A percentile compares a stretch with the other conserved stretches of the same genome.
phyloP scores from a whole-genome alignment of 2,888 invertebrate genomes.

The Oscheius sp. region DNA sequence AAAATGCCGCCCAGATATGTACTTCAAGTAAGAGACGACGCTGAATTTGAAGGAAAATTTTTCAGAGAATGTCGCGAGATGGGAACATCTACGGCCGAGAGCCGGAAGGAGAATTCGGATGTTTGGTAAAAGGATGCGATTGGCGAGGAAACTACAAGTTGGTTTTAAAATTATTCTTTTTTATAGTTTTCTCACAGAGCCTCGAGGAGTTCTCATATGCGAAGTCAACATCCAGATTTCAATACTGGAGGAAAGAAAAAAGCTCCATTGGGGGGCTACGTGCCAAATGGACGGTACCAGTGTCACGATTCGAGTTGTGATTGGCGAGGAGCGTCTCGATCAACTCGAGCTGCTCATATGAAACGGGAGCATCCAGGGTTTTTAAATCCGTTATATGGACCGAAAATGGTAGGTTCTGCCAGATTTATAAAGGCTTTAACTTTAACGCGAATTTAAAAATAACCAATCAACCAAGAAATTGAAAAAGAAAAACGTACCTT shows the following conservation, averaged over 20 bases:
- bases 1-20: constrained; percentile 42
- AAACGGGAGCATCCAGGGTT: constrained; percentile 44
- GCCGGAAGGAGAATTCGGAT: constrained; percentile 36
- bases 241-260: constrained; percentile 10
- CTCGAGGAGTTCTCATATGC: constrained; percentile 43
- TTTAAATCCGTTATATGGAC: constrained; percentile 32
- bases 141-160: constrained; percentile 54
- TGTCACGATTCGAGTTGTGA: constrained; percentile 50
- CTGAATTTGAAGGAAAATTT: background rate
- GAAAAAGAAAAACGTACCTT: too few species aligned
- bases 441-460: too few species aligned
- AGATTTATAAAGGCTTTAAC: too few species aligned
- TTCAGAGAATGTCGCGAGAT: constrained; percentile 38
- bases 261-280: constrained; percentile 37
- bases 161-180: background rate
- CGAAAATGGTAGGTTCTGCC: constrained; percentile 32
- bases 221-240: constrained; percentile 38
- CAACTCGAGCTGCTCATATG: constrained; percentile 51
- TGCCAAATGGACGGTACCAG: constrained; percentile 40
- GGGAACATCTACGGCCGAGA: constrained; percentile 26
- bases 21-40: constrained; percentile 24
- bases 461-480: too few species aligned
- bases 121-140: constrained; percentile 44
- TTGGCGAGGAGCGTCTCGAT: constrained; percentile 51
- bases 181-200: constrained; percentile 32